Conservation (phyloP, 2,888 invertebrate genomes). For the Didymodactylos carnosus region DNA sequence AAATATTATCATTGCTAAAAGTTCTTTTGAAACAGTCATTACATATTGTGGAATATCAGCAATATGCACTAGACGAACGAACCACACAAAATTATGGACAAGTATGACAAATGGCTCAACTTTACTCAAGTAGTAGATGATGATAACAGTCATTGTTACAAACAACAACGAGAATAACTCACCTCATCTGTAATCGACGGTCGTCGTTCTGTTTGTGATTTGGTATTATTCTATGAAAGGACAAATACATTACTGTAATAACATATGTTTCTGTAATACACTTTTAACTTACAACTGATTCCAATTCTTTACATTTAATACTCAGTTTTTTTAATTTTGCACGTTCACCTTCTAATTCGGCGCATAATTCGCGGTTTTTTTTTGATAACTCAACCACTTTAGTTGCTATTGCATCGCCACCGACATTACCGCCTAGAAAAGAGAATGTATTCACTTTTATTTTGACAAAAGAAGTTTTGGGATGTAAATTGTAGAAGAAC, state of each 20-base stretch:
- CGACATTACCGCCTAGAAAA: slow-evolving; percentile 15
- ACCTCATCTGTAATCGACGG: background rate
- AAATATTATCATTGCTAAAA: too few species aligned
- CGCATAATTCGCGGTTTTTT: slow-evolving; percentile 29
- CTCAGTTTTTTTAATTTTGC: slow-evolving; percentile 25
- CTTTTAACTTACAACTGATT: slow-evolving; percentile 12
- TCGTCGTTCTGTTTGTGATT: background rate
- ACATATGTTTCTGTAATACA: background rate
- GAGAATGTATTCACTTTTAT: too few species aligned
- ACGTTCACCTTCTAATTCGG: slow-evolving; percentile 30
- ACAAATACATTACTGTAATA: background rate
- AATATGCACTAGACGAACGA: too few species aligned
- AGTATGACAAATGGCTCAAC: too few species aligned
- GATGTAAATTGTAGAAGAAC: background rate
- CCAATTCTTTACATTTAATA: slow-evolving; percentile 27
- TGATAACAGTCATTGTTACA: too few species aligned
- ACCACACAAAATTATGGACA: too few species aligned
- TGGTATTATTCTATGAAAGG: background rate
- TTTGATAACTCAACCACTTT: slow-evolving; percentile 35
- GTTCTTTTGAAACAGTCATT: too few species aligned
- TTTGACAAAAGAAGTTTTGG: background rate
- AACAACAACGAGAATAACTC: too few species aligned
- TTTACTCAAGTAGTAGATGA: too few species aligned
- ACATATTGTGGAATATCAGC: too few species aligned
- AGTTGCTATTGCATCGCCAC: slow-evolving; percentile 29